Percentiles rank a stretch among this genome's conserved stretches.
phyloP scores from a whole-genome alignment of 2,113 vertebrate species.

The Melanostigma gelatinosum region DNA sequence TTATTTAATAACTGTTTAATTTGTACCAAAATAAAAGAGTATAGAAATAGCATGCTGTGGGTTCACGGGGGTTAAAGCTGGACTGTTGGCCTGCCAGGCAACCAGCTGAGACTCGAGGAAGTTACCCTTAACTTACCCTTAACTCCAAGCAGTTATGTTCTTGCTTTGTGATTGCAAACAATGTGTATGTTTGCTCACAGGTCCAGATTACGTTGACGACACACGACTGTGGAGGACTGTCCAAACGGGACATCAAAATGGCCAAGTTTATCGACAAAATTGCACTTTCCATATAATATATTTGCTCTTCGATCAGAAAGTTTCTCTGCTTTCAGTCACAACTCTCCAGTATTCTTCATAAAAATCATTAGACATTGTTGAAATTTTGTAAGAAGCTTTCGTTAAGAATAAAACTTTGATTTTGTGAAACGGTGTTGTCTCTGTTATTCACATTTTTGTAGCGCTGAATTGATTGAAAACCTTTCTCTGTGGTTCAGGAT shows the following conservation, averaged over 20 bases:
- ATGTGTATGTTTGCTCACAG: slow-evolving; percentile 74
- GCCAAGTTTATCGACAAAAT: slow-evolving; percentile 96
- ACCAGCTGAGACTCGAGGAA: too few species aligned
- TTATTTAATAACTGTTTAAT: too few species aligned
- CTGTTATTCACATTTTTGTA: neutral
- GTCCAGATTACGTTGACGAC: slow-evolving; percentile 96
- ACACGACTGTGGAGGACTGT: slow-evolving; percentile 91
- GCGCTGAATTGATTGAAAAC: neutral
- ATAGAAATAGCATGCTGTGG: too few species aligned
- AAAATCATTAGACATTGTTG: neutral
- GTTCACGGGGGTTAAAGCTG: too few species aligned
- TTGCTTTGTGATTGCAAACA: neutral
- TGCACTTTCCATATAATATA: slow-evolving; percentile 72
- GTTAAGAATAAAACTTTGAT: slow-evolving; percentile 30
- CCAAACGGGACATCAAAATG: slow-evolving; percentile 91
- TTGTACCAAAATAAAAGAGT: too few species aligned
- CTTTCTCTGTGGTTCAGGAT: slow-evolving; percentile 17
- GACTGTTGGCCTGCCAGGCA: too few species aligned
- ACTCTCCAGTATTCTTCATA: neutral
- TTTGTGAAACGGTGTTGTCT: neutral
- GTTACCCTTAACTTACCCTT: too few species aligned
- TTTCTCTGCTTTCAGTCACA: neutral
- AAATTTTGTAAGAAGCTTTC: slow-evolving; percentile 20
- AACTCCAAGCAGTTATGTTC: too few species aligned
- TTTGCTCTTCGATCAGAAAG: neutral